phyloP scores from a whole-genome alignment of 2,113 vertebrate species.

The Oceanites oceanicus region DNA sequence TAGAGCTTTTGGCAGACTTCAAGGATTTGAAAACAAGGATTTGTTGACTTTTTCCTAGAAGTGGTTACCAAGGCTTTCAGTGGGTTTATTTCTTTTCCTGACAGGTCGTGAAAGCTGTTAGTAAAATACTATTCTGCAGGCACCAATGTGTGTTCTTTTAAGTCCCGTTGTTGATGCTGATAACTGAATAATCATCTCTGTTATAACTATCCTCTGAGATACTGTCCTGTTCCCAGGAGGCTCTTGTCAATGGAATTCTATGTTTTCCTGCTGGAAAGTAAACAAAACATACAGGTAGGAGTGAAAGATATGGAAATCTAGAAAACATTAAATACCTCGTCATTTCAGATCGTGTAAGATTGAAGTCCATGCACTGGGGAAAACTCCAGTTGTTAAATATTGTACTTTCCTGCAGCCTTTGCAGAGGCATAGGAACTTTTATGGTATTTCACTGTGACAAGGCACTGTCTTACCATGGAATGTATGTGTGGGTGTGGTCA shows the following conservation, averaged over 20 bases:
- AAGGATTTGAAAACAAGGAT: not conserved
- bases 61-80: constrained; percentile 4
- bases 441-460: not conserved
- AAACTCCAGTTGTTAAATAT: not conserved
- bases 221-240: not conserved
- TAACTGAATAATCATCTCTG: not conserved
- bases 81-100: not conserved
- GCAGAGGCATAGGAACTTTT: not conserved
- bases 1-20: not conserved
- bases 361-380: not conserved
- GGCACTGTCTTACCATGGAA: not conserved
- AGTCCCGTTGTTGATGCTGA: not conserved
- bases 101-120: not conserved
- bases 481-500: not conserved
- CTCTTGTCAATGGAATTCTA: not conserved
- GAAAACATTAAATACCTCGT: not conserved
- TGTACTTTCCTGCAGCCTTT: not conserved
- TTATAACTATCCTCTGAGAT: not conserved
- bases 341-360: not conserved
- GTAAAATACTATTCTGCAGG: not conserved
- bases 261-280: not conserved
- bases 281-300: not conserved
- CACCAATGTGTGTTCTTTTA: not conserved
- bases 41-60: constrained; percentile 36
- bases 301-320: not conserved